A percentile compares a stretch with the other conserved stretches of the same genome.
Evolutionary conservation across 2,797 vertebrate species (phyloP).

Genomic region (Gymnoscopelus microlampas): DNA sequence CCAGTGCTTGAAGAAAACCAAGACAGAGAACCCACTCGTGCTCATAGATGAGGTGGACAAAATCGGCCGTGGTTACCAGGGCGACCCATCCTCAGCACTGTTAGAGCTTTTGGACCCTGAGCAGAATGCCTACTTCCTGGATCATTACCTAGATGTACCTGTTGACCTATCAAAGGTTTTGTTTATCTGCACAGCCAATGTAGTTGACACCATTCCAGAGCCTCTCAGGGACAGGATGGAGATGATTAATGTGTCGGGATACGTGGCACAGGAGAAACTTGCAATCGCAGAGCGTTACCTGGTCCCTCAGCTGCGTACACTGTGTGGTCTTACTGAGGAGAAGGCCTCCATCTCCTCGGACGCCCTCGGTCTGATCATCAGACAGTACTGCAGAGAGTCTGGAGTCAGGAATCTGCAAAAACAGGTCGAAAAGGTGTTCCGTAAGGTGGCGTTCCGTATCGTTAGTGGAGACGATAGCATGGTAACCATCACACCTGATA

Average conservation of each 20-base stretch:
- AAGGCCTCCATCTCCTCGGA: constrained; percentile 80
- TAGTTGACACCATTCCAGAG: constrained; percentile 88
- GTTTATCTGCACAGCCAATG: constrained; percentile 91
- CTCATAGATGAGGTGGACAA: constrained; percentile 93
- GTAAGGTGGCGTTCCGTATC: constrained; percentile 89
- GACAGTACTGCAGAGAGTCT: constrained; percentile 89
- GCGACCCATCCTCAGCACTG: constrained; percentile 88
- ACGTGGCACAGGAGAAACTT: constrained; percentile 89
- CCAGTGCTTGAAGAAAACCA: constrained; percentile 91
- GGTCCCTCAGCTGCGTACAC: constrained; percentile 84
- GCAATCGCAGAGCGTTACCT: constrained; percentile 89
- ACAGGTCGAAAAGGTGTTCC: constrained; percentile 89
- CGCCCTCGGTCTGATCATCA: constrained; percentile 86
- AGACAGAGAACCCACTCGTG: constrained; percentile 89
- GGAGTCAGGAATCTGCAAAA: constrained; percentile 90
- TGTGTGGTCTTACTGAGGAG: constrained; percentile 85
- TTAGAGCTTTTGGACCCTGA: constrained; percentile 89
- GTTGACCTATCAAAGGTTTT: constrained; percentile 91
- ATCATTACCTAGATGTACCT: constrained; percentile 90
- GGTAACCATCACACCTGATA: constrained; percentile 83
- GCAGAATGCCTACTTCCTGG: constrained; percentile 89
- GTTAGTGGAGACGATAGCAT: constrained; percentile 81
- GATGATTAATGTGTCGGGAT: constrained; percentile 90
- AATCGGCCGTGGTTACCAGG: constrained; percentile 89
- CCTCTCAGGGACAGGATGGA: constrained; percentile 89